Conservation (phyloP, 2,888 invertebrate species). For the Ceraclea dissimilis region DNA sequence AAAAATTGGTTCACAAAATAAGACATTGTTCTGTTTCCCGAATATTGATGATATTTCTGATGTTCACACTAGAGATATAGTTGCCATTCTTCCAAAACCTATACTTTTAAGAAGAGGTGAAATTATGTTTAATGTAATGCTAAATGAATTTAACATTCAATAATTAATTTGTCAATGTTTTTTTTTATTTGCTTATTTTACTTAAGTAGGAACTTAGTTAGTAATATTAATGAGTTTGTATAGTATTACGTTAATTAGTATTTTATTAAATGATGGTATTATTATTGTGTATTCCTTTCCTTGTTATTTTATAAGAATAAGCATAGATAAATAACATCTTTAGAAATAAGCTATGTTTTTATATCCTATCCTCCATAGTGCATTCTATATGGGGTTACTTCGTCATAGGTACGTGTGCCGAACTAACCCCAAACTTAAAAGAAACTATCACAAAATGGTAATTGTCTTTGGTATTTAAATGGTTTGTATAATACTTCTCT, state of each 20-base stretch:
- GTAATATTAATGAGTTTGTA: not conserved
- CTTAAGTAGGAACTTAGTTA: not conserved
- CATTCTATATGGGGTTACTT: constrained; percentile 1
- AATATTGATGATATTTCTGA: constrained; percentile 2
- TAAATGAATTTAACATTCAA: not conserved
- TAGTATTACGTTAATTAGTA: not conserved
- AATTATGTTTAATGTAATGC: not conserved
- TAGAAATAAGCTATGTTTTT: not conserved
- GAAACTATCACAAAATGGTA: not conserved
- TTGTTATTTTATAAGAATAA: not conserved
- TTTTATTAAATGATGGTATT: not conserved
- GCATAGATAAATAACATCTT: not conserved
- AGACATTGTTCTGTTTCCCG: not conserved
- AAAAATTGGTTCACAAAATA: not conserved
- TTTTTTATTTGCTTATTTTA: not conserved
- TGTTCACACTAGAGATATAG: constrained; percentile 1
- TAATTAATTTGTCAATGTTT: not conserved
- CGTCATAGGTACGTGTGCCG: not conserved
- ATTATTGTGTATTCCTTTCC: not conserved
- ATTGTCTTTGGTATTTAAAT: not conserved
- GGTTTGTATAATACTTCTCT: not conserved
- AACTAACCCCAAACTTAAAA: not conserved
- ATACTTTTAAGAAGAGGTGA: not conserved
- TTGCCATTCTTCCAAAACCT: constrained; percentile 1
- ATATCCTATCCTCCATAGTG: not conserved